Evolutionary conservation across 1,140 invertebrate species (phyloP).

Genomic region (Dysdera silvatica): DNA sequence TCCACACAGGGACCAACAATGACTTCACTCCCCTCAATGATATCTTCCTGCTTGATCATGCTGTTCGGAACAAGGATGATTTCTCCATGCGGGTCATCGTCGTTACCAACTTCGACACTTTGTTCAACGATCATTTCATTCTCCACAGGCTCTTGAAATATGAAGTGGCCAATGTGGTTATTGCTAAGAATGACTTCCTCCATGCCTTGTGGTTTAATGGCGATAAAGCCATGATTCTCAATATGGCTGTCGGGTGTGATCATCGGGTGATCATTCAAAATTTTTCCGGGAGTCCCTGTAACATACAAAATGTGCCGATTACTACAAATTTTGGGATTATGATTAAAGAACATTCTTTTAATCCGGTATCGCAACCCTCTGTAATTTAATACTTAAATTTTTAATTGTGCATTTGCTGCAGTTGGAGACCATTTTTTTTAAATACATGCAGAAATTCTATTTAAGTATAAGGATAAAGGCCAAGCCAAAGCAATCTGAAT

Average conservation of each 20-base stretch:
- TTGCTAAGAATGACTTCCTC: conserved; percentile 27
- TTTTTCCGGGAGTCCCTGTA: conserved; percentile 13
- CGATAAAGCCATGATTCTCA: conserved; percentile 25
- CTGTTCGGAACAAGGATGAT: conserved; percentile 31
- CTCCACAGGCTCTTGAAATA: conserved; percentile 20
- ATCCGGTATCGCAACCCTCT: too few species aligned
- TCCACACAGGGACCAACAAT: conserved; percentile 28
- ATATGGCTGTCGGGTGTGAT: conserved; percentile 11
- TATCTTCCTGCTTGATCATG: conserved; percentile 31
- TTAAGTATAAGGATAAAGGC: too few species aligned
- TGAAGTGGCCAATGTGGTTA: conserved; percentile 17
- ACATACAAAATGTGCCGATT: neutral
- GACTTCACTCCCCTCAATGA: conserved; percentile 32
- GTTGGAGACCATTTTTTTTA: too few species aligned
- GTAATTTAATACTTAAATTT: too few species aligned
- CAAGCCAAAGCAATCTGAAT: too few species aligned
- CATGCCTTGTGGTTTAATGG: conserved; percentile 27
- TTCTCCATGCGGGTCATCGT: conserved; percentile 27
- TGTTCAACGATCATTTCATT: conserved; percentile 30
- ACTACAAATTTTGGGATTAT: too few species aligned
- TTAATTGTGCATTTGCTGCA: too few species aligned
- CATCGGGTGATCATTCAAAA: conserved; percentile 25
- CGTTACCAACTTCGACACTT: conserved; percentile 28
- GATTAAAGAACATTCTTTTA: too few species aligned
- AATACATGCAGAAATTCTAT: too few species aligned